phyloP scores from a whole-genome alignment of 2,888 invertebrate species.

The Galerucella pusilla region DNA sequence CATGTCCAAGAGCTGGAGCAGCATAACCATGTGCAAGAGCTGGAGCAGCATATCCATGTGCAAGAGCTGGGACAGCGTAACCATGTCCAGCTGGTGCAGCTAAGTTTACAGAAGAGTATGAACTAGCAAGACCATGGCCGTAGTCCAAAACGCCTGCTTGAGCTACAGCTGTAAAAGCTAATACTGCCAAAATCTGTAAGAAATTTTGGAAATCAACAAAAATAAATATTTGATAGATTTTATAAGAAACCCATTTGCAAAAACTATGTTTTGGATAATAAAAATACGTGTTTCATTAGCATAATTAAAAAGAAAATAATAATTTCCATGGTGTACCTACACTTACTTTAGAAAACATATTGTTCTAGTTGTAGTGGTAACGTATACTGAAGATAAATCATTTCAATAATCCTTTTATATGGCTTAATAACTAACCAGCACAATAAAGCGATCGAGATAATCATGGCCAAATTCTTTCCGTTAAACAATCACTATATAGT shows the following conservation, averaged over 20 bases:
- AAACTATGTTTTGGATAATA: background rate
- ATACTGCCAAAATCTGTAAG: slow-evolving; percentile 43
- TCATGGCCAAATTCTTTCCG: slow-evolving; percentile 11
- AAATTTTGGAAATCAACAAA: background rate
- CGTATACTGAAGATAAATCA: background rate
- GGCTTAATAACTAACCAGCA: background rate
- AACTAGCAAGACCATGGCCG: slow-evolving; percentile 24
- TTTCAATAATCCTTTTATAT: slow-evolving; percentile 7
- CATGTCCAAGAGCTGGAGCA: slow-evolving; percentile 17
- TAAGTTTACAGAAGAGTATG: slow-evolving; percentile 18
- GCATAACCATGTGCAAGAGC: slow-evolving; percentile 11
- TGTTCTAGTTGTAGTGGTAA: background rate
- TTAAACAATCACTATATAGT: background rate
- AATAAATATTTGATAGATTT: too few relatives aligned
- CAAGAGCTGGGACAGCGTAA: slow-evolving; percentile 13
- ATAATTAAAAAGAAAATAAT: background rate
- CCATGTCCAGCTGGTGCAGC: background rate
- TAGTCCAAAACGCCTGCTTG: slow-evolving; percentile 43
- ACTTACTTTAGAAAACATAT: background rate
- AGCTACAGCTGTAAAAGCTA: slow-evolving; percentile 42
- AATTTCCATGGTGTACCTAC: background rate
- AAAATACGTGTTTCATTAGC: background rate
- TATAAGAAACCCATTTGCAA: too few relatives aligned
- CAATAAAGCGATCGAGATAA: background rate
- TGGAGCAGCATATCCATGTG: background rate